Evolutionary conservation across 30 jellyfish, hydroid and myxozoan species (phyloP).

Genomic region (Aurelia aurita): DNA sequence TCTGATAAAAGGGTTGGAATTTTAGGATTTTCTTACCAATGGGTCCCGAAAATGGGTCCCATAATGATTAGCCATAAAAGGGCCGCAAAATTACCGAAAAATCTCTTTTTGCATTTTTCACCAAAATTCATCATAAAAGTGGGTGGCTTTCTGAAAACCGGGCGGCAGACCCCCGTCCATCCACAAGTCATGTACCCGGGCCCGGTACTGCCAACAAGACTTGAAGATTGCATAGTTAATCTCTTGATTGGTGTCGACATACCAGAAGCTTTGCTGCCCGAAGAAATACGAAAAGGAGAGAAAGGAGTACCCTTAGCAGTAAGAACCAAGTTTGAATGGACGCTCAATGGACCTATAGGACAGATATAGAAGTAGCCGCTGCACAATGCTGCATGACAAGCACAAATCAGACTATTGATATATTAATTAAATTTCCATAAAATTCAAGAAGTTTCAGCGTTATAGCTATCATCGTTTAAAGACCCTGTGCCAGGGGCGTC

Average conservation of each 20-base stretch:
- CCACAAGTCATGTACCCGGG: too few species aligned
- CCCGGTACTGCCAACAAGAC: slow-evolving; percentile 3
- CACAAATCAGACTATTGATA: not conserved
- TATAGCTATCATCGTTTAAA: too few species aligned
- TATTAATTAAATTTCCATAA: slow-evolving; percentile 3
- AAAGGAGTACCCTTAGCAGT: slow-evolving; percentile 61
- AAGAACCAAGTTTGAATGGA: slow-evolving; percentile 62
- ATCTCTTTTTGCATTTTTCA: too few species aligned
- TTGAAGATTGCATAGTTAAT: slow-evolving; percentile 17
- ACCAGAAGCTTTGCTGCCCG: slow-evolving; percentile 67
- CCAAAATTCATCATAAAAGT: too few species aligned
- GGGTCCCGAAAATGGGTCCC: too few species aligned
- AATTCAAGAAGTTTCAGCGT: not conserved
- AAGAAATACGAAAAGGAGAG: slow-evolving; percentile 45
- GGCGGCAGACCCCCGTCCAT: too few species aligned
- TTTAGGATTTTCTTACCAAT: too few species aligned
- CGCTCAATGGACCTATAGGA: slow-evolving; percentile 60
- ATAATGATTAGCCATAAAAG: too few species aligned
- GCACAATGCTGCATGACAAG: not conserved
- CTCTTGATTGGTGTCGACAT: slow-evolving; percentile 56
- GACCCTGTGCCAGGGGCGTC: too few species aligned
- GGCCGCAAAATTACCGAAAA: too few species aligned
- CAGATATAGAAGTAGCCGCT: not conserved
- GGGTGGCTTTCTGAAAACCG: too few species aligned
- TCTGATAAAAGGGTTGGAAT: too few species aligned